Percentiles rank a stretch among this genome's conserved stretches.
These are phyloP conservation scores for Mycalesis mineus DNA, from an alignment of 2,888 invertebrate genomes.

Conservation along the genomic window DNA sequence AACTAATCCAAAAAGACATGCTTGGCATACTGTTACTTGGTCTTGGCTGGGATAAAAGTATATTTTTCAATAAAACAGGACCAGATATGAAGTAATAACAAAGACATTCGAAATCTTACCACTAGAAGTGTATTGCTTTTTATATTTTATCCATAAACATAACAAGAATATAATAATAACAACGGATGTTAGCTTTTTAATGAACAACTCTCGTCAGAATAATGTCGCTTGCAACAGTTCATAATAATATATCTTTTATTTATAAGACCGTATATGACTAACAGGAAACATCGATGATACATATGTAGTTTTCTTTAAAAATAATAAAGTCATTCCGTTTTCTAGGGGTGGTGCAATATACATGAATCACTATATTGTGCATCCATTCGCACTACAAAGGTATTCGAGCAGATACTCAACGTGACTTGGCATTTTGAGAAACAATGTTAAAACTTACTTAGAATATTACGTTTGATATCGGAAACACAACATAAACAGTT, in stretches of 20 bases:
- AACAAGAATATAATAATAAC: no score
- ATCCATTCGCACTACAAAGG: slow-evolving; percentile 14
- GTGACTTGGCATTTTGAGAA: slow-evolving; percentile 24
- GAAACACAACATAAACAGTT: not conserved
- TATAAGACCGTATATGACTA: slow-evolving; percentile 2
- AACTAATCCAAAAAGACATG: no score
- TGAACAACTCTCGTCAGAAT: no score
- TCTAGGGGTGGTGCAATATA: slow-evolving; percentile 30
- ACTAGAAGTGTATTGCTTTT: no score
- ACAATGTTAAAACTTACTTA: not conserved
- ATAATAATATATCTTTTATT: not conserved
- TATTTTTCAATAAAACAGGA: no score
- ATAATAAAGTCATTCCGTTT: slow-evolving; percentile 17
- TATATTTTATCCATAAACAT: no score
- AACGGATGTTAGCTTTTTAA: no score
- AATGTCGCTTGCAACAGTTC: no score
- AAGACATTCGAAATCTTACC: no score
- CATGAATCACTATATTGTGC: slow-evolving; percentile 32
- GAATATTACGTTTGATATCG: not conserved
- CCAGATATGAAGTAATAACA: no score
- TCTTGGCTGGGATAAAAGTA: no score
- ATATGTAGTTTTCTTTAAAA: slow-evolving; percentile 6
- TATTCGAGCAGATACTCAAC: slow-evolving; percentile 12
- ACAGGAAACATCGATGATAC: slow-evolving; percentile 10
- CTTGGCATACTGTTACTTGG: no score